Percentiles rank a stretch among this genome's conserved stretches.
Conservation (phyloP, 2,113 vertebrate species). For the Melanostigma gelatinosum region DNA sequence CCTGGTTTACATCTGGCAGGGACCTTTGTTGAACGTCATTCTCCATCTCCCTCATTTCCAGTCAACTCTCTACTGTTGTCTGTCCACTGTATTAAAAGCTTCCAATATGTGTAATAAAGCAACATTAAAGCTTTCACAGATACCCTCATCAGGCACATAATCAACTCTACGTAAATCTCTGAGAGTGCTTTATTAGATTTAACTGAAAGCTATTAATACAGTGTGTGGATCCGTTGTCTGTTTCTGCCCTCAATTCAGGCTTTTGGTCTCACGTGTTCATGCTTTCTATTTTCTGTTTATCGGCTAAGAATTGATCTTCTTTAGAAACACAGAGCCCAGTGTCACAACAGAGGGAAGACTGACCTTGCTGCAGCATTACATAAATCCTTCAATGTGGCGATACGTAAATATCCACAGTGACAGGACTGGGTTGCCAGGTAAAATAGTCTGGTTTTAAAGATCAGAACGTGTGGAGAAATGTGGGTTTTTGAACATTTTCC, state of each 20-base stretch:
- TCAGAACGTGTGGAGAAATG: background rate
- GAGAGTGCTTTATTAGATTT: constrained; percentile 19
- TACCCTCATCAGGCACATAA: constrained; percentile 21
- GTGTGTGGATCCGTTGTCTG: background rate
- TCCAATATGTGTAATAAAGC: constrained; percentile 17
- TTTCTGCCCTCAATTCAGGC: background rate
- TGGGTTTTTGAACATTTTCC: constrained; percentile 31
- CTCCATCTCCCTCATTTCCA: background rate
- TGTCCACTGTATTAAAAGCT: background rate
- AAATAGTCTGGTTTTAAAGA: constrained; percentile 2
- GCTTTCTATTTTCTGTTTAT: constrained; percentile 1
- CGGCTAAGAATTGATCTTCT: constrained; percentile 10
- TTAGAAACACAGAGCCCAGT: constrained; percentile 11
- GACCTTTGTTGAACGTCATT: background rate
- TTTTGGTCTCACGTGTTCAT: background rate
- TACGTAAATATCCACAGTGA: constrained; percentile 49
- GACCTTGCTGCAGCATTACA: constrained; percentile 31
- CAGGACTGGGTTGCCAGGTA: constrained; percentile 37
- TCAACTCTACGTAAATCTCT: constrained; percentile 13
- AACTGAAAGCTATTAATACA: constrained; percentile 1
- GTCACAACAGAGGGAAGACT: constrained; percentile 11
- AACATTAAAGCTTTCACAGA: background rate
- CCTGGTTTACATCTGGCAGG: background rate
- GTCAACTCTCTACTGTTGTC: background rate
- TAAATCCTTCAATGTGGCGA: constrained; percentile 30